Percentiles rank a stretch among this genome's conserved stretches.
Evolutionary conservation across 2,113 vertebrate species (phyloP).

Genomic region (Tragulus kanchil): DNA sequence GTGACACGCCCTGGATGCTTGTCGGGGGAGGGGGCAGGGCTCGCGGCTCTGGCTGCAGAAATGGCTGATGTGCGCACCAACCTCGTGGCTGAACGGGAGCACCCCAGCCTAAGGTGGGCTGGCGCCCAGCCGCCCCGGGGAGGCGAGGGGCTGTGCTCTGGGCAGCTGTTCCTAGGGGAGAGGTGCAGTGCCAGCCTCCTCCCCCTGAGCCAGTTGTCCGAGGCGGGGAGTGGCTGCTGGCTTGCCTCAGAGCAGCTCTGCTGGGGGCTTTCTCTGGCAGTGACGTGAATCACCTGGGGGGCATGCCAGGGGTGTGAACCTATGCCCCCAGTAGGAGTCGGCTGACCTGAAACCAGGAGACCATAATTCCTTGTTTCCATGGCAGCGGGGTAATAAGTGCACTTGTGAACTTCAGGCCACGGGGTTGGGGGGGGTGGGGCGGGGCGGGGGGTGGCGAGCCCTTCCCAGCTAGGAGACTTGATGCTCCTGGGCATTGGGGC

Average conservation of each 20-base stretch:
- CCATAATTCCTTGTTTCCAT: slow-evolving; percentile 69
- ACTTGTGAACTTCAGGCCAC: background rate
- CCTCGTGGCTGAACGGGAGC: slow-evolving; percentile 49
- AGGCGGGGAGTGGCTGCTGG: slow-evolving; percentile 55
- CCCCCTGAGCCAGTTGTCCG: slow-evolving; percentile 70
- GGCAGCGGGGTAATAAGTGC: slow-evolving; percentile 53
- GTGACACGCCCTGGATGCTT: slow-evolving; percentile 72
- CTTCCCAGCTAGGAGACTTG: background rate
- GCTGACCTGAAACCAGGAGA: slow-evolving; percentile 57
- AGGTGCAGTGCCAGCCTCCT: slow-evolving; percentile 14
- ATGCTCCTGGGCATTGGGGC: background rate
- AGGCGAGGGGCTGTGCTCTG: background rate
- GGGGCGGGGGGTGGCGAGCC: no score
- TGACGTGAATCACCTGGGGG: slow-evolving; percentile 68
- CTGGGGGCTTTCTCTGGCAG: slow-evolving; percentile 52
- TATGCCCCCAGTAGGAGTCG: slow-evolving; percentile 37
- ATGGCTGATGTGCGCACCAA: slow-evolving; percentile 63
- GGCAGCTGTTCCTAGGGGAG: slow-evolving; percentile 62
- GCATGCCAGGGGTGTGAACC: slow-evolving; percentile 33
- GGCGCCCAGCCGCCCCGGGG: slow-evolving; percentile 13
- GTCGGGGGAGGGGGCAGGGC: slow-evolving; percentile 69
- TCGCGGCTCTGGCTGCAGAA: slow-evolving; percentile 54
- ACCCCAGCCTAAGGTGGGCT: background rate
- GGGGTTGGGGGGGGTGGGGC: no score
- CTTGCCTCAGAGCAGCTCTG: slow-evolving; percentile 67